Percentiles rank a stretch among this genome's conserved stretches.
Evolutionary conservation across 2,113 vertebrate genomes (phyloP).

Genomic region (Hippopotamus amphibius): DNA sequence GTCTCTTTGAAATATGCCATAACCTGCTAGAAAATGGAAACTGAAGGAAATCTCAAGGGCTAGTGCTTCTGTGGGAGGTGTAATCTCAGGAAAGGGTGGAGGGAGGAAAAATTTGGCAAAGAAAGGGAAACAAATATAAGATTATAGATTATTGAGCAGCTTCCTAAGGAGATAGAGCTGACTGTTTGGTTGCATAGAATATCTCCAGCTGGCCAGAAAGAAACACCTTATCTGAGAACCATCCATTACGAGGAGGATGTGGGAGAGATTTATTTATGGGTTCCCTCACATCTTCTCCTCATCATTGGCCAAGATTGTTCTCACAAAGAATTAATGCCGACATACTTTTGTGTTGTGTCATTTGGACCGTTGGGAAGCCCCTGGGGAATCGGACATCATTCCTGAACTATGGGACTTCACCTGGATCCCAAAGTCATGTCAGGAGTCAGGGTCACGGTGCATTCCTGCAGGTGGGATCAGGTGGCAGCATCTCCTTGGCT

Average conservation of each 20-base stretch:
- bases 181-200: accelerated
- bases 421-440: background rate
- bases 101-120: background rate
- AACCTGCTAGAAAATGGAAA: background rate
- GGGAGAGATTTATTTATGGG: background rate
- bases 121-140: background rate
- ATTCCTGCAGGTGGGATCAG: too few relatives aligned
- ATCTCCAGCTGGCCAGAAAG: background rate
- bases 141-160: too few relatives aligned
- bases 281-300: background rate
- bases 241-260: too few relatives aligned
- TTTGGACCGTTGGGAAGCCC: background rate
- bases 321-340: too few relatives aligned
- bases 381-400: background rate
- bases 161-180: background rate
- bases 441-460: accelerated
- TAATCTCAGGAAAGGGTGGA: too few relatives aligned
- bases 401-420: background rate
- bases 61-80: background rate
- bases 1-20: background rate
- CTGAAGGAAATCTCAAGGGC: background rate
- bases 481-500: accelerated
- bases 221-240: background rate
- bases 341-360: too few relatives aligned
- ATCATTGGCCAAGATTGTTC: background rate